Base-by-base conservation (phyloP, 2,888 invertebrate genomes). In the Herminia tarsipennalis region DNA sequence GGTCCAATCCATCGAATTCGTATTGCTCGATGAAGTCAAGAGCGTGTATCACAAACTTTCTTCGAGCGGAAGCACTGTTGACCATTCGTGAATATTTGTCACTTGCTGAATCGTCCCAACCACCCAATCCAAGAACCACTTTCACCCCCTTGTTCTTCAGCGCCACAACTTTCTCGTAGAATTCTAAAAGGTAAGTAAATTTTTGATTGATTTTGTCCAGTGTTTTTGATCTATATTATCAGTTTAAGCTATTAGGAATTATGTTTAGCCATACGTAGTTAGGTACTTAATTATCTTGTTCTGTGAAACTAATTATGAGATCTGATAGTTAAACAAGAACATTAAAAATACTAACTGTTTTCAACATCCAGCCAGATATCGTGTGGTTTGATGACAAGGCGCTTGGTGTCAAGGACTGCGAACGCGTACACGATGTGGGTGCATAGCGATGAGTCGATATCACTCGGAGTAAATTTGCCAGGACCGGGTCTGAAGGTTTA, bases 371-470 rank as follows among this genome's bases (percentile, higher is more conserved):
- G 94, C 96, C 97, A 98, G 9, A 95, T 93, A 73, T 98, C 98
- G 69, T 97, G 97, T 0, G 96, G 95, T 73, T 96, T 96, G 50
- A 98, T 96, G 0, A 94, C 94, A 8, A 96, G 87, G 20, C 93
- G 93, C 16, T 94, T 94, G 0, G 94, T 93, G 76, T 97, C 95
- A 5, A 98, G 90, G 1, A 97, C 97, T 0, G 97, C 98, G 76
- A 98, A 98, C 0, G 98, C 98, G 70, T 98, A 98, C 8, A 98
- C 94, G 42, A 98, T 94, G 75, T 98, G 98, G 0, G 98, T 97
- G 72, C 98, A 98, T 4, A 98, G 92, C 30, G 95, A 94, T 0
- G 96, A 93, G 73, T 98, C 96, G 32, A 98, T 96, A 71, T 98
- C 94, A 51, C 94, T 94, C 0, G 97, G 97, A 9, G 96, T 81